phyloP scores from a whole-genome alignment of 64 coral and sea anemone genomes.

The Astreopora myriophthalma region DNA sequence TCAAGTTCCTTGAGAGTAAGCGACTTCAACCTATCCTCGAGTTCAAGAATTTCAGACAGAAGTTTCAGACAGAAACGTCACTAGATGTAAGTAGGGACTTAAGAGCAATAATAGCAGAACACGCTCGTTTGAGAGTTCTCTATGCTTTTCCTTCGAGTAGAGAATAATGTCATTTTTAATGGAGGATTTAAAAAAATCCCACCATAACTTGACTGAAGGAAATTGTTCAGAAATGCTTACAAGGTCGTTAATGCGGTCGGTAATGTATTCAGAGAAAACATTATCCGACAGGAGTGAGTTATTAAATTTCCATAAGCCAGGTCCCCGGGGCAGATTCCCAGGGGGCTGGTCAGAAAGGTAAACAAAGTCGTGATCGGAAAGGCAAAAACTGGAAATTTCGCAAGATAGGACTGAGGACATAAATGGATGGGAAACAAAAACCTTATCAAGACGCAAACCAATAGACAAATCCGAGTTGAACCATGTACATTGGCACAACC shows the following conservation, averaged over 20 bases:
- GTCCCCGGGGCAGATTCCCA: not conserved
- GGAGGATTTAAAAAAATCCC: not conserved
- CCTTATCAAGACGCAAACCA: not conserved
- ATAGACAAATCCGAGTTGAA: not conserved
- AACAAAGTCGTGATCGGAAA: slow-evolving; percentile 37
- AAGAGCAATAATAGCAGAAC: not conserved
- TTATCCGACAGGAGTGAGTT: not conserved
- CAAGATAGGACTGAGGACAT: not conserved
- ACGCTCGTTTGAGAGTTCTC: not conserved
- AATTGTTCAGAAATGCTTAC: not conserved
- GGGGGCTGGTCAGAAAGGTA: not conserved
- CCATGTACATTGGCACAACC: slow-evolving; percentile 4
- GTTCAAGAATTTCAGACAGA: not conserved
- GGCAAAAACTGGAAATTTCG: not conserved
- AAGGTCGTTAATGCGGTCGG: not conserved
- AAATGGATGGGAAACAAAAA: not conserved
- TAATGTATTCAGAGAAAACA: not conserved
- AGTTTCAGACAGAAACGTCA: not conserved
- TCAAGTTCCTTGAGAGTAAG: not conserved
- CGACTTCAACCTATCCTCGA: not conserved
- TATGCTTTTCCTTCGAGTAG: not conserved
- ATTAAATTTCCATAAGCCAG: slow-evolving; percentile 4
- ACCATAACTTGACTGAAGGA: not conserved
- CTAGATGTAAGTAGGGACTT: not conserved
- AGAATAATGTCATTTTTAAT: not conserved